These are phyloP conservation scores for Manis crassicaudata DNA, from an alignment of 2,797 vertebrate species.

Conservation along the genomic window DNA sequence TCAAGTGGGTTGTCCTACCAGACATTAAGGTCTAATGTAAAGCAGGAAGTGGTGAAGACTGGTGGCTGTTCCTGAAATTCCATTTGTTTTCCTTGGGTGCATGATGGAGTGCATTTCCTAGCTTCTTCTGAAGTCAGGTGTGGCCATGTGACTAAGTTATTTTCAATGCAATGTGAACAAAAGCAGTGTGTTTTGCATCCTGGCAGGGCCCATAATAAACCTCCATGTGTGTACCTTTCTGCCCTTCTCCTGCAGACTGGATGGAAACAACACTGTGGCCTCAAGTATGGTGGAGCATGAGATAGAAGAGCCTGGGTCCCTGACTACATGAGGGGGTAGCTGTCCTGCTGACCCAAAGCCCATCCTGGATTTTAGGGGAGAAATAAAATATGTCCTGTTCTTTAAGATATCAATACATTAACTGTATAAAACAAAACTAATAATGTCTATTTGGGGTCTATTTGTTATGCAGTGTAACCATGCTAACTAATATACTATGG, in stretches of 20 bases:
- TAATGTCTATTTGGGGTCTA: not conserved
- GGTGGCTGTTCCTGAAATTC: not conserved
- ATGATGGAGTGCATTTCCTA: not conserved
- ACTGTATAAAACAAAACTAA: too few species aligned
- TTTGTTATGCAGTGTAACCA: not conserved
- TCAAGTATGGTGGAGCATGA: too few species aligned
- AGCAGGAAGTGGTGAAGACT: not conserved
- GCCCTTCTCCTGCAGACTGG: not conserved
- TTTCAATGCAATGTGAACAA: not conserved
- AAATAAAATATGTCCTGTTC: not conserved
- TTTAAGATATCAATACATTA: not conserved
- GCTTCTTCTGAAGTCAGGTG: not conserved
- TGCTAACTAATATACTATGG: not conserved
- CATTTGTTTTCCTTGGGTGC: too few species aligned
- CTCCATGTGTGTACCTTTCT: fast-evolving
- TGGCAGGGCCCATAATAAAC: not conserved
- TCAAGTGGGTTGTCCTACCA: not conserved
- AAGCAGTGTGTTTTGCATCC: not conserved
- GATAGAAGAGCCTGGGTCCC: not conserved
- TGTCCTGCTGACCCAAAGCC: not conserved
- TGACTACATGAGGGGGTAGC: not conserved
- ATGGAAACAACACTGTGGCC: too few species aligned
- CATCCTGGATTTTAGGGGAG: not conserved
- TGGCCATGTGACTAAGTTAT: not conserved
- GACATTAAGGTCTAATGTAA: not conserved